These are phyloP conservation scores for Hipposideros armiger DNA, from an alignment of 2,113 vertebrate species.

Conservation along the genomic window DNA sequence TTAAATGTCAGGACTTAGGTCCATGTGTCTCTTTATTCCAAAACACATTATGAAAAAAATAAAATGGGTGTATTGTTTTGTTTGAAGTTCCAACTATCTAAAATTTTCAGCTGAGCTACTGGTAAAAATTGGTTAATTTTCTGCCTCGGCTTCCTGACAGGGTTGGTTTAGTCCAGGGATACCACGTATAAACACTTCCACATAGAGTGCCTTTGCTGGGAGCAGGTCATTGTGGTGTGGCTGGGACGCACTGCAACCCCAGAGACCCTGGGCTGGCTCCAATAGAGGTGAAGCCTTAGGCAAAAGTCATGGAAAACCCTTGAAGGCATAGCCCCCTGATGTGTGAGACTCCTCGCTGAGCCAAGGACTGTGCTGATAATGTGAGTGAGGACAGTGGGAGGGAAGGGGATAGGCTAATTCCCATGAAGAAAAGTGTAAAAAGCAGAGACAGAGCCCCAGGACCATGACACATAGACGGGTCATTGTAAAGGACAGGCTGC, in stretches of 20 bases:
- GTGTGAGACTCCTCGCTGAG: neutral
- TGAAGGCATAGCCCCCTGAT: too few species aligned
- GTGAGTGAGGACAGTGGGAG: neutral
- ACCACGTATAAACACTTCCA: rapidly evolving
- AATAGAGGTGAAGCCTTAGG: rapidly evolving
- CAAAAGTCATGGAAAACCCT: too few species aligned
- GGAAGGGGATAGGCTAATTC: neutral
- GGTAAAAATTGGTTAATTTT: neutral
- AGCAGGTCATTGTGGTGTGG: rapidly evolving
- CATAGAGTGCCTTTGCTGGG: neutral
- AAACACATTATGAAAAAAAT: neutral
- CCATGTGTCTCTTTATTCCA: neutral
- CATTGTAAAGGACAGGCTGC: neutral
- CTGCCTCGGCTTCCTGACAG: neutral
- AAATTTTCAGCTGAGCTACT: neutral
- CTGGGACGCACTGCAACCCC: too few species aligned
- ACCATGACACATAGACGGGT: neutral
- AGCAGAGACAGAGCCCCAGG: neutral
- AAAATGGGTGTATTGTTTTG: neutral
- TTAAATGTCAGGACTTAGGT: neutral
- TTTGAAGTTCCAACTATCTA: neutral
- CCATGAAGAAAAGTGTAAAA: neutral
- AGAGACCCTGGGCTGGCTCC: neutral
- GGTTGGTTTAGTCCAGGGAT: neutral
- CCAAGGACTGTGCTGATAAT: neutral